Percentiles rank a stretch among this genome's conserved stretches.
These are phyloP conservation scores for Epinotia brunnichana DNA, from an alignment of 2,888 invertebrate species.

Conservation along the genomic window DNA sequence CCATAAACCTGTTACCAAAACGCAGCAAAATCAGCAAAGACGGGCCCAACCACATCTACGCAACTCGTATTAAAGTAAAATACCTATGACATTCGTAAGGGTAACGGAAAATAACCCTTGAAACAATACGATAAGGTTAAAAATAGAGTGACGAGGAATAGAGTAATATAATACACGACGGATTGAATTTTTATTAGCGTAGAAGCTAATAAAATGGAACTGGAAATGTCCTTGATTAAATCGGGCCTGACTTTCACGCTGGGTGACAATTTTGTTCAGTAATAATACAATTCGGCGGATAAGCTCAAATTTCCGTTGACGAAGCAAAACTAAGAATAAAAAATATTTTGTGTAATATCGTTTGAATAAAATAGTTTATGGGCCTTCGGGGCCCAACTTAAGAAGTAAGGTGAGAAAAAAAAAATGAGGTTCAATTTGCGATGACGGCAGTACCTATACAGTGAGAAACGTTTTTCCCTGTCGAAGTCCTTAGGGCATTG, in stretches of 20 bases:
- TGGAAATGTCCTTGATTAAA: slow-evolving; percentile 35
- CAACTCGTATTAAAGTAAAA: slow-evolving; percentile 20
- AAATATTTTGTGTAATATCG: too few relatives aligned
- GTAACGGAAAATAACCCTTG: slow-evolving; percentile 11
- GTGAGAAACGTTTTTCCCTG: not conserved
- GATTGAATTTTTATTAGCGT: slow-evolving; percentile 29
- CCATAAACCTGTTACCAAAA: not conserved
- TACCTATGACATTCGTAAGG: slow-evolving; percentile 6
- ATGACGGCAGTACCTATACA: too few relatives aligned
- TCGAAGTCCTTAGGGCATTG: not conserved
- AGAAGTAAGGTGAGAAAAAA: too few relatives aligned
- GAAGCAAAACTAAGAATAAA: too few relatives aligned
- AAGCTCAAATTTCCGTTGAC: not conserved
- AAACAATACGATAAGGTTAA: not conserved
- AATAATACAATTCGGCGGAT: not conserved
- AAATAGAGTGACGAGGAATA: slow-evolving; percentile 4
- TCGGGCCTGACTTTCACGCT: slow-evolving; percentile 11
- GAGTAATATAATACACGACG: slow-evolving; percentile 21
- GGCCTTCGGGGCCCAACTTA: too few relatives aligned
- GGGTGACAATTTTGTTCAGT: slow-evolving; percentile 14
- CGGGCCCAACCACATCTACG: not conserved
- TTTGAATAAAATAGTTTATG: too few relatives aligned
- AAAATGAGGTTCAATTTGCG: not conserved
- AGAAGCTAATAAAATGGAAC: slow-evolving; percentile 30
- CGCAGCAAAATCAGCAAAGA: slow-evolving; percentile 4